Base-by-base conservation (phyloP, 2,113 vertebrate species). In the Cricetomys ansorgei region DNA sequence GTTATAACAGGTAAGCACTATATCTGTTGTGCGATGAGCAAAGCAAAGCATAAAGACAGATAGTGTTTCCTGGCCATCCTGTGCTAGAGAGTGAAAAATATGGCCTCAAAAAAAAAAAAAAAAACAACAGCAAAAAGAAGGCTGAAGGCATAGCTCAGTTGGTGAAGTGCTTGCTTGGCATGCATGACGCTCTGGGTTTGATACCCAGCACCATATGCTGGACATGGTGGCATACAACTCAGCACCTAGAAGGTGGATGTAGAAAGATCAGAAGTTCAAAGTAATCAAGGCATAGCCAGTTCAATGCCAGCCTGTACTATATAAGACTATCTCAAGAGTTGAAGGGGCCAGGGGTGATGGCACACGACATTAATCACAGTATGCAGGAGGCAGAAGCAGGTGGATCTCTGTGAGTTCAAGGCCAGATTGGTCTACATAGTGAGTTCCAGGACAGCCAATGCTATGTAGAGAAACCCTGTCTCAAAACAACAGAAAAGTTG, bases 1-100 rank as follows among this genome's bases (percentile, higher is more conserved):
- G n/a, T n/a, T n/a, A 53, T 65, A 53, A 70, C 70, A 91, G 17
- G 25, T 43, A 90, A 90, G 57, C 45, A 92, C 31, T 57, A 43
- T 29, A 83, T 77, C 91, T 89, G 50, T 83, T 92, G 64, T 79
- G 55, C 83, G 59, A 92, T 62, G 21, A 48, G 89, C 93, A 94
- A 96, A 90, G 84, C 92, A 96, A 94, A 97, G 90, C 92, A 76
- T 27, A 93, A 93, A 87, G 65, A 88, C 11, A 65, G 23, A 65
- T 8, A 80, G 48, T 9, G 17, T 23, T 55, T 72, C 67, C 86
- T 40, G 50, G 50, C 25, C 31, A 72, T 7, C 86, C 67, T 72
- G 85, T 48, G 13, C 50, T 57, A 87, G 6, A 57, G 50, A 70
- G 65, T 88, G 67, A 88, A 88, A 84, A 84, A 87, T 0, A 12